Evolutionary conservation across 2,888 invertebrate genomes (phyloP).

Genomic region (Ectemnius cavifrons): DNA sequence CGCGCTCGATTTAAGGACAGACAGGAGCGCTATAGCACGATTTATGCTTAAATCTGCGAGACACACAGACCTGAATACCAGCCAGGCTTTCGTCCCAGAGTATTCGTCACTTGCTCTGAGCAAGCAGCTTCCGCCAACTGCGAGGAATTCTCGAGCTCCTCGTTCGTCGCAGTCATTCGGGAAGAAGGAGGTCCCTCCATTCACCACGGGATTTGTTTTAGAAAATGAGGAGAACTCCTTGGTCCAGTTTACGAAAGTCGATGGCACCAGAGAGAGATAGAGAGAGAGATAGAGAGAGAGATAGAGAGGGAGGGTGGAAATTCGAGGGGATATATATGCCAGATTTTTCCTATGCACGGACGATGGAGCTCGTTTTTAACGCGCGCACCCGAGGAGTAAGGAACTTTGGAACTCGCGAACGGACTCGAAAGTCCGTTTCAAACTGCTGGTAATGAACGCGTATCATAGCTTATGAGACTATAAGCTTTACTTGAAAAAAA

Average conservation of each 20-base stretch:
- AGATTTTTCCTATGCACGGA: not conserved
- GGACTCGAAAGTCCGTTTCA: slow-evolving; percentile 53
- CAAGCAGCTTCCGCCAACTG: not conserved
- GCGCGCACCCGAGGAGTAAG: slow-evolving; percentile 41
- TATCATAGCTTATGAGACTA: slow-evolving; percentile 43
- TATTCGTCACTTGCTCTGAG: slow-evolving; percentile 7
- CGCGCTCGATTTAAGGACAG: not conserved
- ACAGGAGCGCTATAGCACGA: not conserved
- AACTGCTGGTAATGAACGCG: slow-evolving; percentile 56
- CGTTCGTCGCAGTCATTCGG: not conserved
- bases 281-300: too few relatives aligned
- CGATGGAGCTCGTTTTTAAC: slow-evolving; percentile 37
- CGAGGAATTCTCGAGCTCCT: not conserved
- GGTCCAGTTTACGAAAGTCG: slow-evolving; percentile 1
- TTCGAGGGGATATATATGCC: not conserved
- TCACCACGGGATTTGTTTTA: not conserved
- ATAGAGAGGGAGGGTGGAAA: not conserved
- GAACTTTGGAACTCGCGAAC: slow-evolving; percentile 56
- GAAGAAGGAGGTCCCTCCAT: not conserved
- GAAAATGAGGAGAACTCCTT: not conserved
- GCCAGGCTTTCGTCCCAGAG: not conserved
- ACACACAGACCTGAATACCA: not conserved
- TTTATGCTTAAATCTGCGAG: not conserved
- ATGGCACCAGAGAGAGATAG: not conserved
- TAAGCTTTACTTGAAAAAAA: slow-evolving; percentile 36